Conservation (phyloP, 64 coral and sea anemone species). For the Stylophora pistillata region DNA sequence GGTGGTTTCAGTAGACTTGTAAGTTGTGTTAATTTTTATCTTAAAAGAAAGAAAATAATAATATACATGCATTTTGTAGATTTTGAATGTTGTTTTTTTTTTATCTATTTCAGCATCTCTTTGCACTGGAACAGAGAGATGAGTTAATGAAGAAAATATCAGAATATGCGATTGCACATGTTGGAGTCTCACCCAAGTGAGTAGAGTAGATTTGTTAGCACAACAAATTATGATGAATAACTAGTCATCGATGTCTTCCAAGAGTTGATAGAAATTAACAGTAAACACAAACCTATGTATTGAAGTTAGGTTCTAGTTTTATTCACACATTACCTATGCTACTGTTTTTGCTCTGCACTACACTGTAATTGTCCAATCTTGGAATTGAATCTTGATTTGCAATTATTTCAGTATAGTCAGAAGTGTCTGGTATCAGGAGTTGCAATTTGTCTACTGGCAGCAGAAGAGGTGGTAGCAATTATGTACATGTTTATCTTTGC, state of each 20-base stretch:
- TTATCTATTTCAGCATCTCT: slow-evolving; percentile 81
- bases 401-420: background rate
- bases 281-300: no score
- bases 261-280: no score
- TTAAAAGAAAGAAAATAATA: no score
- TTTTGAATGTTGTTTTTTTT: background rate
- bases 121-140: slow-evolving; percentile 84
- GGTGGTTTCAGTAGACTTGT: slow-evolving; percentile 95
- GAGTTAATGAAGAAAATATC: slow-evolving; percentile 87
- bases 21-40: slow-evolving; percentile 25
- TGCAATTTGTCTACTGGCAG: no score
- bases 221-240: background rate
- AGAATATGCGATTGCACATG: slow-evolving; percentile 85
- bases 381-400: no score
- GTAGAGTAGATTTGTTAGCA: background rate
- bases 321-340: no score
- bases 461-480: no score
- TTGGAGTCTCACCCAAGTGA: slow-evolving; percentile 86
- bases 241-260: background rate
- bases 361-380: no score
- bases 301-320: no score
- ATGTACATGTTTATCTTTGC: background rate
- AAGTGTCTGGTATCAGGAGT: no score
- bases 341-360: no score
- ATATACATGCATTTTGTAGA: no score